Evolutionary conservation across 2,888 invertebrate genomes (phyloP).

Genomic region (Danaus chrysippus): DNA sequence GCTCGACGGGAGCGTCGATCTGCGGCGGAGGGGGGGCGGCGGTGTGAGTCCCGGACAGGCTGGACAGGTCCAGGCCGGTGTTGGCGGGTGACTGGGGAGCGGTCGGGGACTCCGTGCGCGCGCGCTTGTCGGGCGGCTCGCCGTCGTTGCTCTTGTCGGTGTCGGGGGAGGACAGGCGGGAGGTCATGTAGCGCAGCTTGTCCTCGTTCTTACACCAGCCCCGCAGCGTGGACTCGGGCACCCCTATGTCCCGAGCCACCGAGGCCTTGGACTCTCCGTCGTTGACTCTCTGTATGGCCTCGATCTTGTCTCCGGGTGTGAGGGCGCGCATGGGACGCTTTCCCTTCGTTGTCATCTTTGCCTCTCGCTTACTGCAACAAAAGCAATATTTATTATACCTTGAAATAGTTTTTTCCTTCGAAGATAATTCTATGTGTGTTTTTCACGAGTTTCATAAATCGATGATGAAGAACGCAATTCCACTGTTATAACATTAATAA

Average conservation of each 20-base stretch:
- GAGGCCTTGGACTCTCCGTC: conserved; percentile 92
- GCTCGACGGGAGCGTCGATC: conserved; percentile 51
- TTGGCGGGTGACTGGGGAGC: conserved; percentile 53
- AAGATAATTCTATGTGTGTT: too few relatives aligned
- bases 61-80: conserved; percentile 66
- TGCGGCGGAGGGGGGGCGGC: conserved; percentile 47
- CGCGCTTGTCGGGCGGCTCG: conserved; percentile 66
- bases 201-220: conserved; percentile 94
- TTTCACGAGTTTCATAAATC: too few relatives aligned
- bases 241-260: conserved; percentile 90
- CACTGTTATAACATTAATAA: too few relatives aligned
- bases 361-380: conserved; percentile 63
- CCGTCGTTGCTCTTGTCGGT: conserved; percentile 80
- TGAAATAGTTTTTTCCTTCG: too few relatives aligned
- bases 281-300: conserved; percentile 89
- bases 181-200: conserved; percentile 83
- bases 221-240: conserved; percentile 90
- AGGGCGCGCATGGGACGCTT: conserved; percentile 89
- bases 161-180: conserved; percentile 85
- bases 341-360: conserved; percentile 83
- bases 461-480: too few relatives aligned
- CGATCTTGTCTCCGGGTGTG: conserved; percentile 88
- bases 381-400: conserved; percentile 15
- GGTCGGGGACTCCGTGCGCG: conserved; percentile 64
- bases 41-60: conserved; percentile 43